These are phyloP conservation scores for Myripristis murdjan DNA, from an alignment of 2,797 vertebrate genomes.

Conservation along the genomic window DNA sequence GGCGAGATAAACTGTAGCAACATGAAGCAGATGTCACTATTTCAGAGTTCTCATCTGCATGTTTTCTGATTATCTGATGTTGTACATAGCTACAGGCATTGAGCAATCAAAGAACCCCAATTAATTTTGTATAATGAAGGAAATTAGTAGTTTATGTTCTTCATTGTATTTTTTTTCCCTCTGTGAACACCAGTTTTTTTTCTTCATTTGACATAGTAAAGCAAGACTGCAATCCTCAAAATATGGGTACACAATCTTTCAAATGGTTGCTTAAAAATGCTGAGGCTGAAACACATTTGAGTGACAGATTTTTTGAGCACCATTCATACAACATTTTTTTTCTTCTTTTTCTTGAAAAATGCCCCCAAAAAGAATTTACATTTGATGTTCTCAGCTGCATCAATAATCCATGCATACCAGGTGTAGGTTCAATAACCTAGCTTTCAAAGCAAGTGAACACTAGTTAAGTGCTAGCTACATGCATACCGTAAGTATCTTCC, in stretches of 20 bases:
- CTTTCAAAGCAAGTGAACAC: too few relatives aligned
- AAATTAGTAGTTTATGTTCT: conserved; percentile 6
- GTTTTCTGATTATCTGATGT: conserved; percentile 14
- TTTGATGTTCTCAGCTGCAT: neutral
- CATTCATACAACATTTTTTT: too few relatives aligned
- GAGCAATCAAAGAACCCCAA: conserved; percentile 20
- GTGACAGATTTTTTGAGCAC: too few relatives aligned
- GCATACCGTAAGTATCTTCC: too few relatives aligned
- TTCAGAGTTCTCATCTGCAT: conserved; percentile 1
- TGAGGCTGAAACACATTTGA: too few relatives aligned
- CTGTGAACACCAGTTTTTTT: neutral
- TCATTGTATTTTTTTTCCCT: neutral
- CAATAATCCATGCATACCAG: neutral
- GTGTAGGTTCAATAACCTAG: neutral
- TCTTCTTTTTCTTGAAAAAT: too few relatives aligned
- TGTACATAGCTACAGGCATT: conserved; percentile 8
- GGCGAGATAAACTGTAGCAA: conserved; percentile 21
- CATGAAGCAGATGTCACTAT: conserved; percentile 9
- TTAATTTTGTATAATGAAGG: neutral
- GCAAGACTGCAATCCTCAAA: neutral
- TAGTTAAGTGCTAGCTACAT: too few relatives aligned
- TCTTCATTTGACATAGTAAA: neutral
- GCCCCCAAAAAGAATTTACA: neutral
- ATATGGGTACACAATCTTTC: too few relatives aligned
- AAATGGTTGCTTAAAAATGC: too few relatives aligned